Evolutionary conservation across 1,140 invertebrate genomes (phyloP).

Genomic region (Phthorimaea operculella): DNA sequence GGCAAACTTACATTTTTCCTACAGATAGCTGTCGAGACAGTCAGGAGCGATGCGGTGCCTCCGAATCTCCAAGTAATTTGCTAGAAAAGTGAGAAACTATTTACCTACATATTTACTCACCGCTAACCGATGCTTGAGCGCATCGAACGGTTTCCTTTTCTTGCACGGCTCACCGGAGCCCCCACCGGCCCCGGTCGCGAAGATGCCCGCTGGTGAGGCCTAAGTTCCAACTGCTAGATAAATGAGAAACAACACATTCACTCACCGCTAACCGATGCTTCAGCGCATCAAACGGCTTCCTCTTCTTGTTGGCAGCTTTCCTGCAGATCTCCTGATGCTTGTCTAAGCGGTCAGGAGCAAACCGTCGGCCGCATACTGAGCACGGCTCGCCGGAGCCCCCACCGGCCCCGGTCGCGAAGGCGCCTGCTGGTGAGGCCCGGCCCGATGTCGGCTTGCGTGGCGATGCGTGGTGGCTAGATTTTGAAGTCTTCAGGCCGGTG

Average conservation of each 20-base stretch:
- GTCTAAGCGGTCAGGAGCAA: constrained; percentile 80
- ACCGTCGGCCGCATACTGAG: constrained; percentile 76
- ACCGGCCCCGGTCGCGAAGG: not conserved
- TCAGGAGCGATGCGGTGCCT: too few species aligned
- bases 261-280: constrained; percentile 77
- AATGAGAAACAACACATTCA: not conserved
- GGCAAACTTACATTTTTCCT: too few species aligned
- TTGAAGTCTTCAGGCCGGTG: too few species aligned
- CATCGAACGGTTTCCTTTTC: not conserved
- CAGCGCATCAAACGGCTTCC: constrained; percentile 88
- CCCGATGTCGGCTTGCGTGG: too few species aligned
- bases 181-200: constrained; percentile 70
- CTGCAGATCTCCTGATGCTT: constrained; percentile 87
- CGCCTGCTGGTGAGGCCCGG: too few species aligned
- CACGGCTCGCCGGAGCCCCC: constrained; percentile 64
- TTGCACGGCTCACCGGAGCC: constrained; percentile 55
- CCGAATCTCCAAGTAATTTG: too few species aligned
- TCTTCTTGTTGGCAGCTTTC: constrained; percentile 79
- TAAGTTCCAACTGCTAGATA: too few species aligned
- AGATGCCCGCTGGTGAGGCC: constrained; percentile 32
- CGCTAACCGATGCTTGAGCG: not conserved
- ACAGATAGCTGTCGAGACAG: too few species aligned
- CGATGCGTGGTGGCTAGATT: too few species aligned
- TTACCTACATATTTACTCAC: too few species aligned
- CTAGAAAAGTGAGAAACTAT: too few species aligned